Percentiles rank a stretch among this genome's conserved stretches.
Conservation (phyloP, 2,888 invertebrate species). For the Trachelus troglodyta region DNA sequence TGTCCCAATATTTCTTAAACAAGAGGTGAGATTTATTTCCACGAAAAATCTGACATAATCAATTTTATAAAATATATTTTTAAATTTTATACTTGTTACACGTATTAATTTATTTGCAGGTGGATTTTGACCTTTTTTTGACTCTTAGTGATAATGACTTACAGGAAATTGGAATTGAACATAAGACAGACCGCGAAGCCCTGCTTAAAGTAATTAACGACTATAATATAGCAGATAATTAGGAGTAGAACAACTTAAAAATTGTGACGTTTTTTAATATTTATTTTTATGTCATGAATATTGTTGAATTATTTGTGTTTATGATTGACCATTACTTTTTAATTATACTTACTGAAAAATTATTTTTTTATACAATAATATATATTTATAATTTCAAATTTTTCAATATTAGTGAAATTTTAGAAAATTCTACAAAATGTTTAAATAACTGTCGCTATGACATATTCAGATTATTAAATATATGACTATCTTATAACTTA, state of each 20-base stretch:
- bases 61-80: background rate
- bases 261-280: slow-evolving; percentile 12
- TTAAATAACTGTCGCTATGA: no score
- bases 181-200: slow-evolving; percentile 45
- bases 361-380: slow-evolving; percentile 13
- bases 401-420: no score
- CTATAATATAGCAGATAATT: slow-evolving; percentile 28
- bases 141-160: slow-evolving; percentile 54
- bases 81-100: background rate
- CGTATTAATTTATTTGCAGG: slow-evolving; percentile 35
- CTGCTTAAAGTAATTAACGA: slow-evolving; percentile 44
- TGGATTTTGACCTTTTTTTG: slow-evolving; percentile 58
- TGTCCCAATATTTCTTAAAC: slow-evolving; percentile 51
- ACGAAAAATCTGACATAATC: slow-evolving; percentile 4
- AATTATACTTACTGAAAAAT: background rate
- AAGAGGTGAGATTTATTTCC: slow-evolving; percentile 49
- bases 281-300: background rate
- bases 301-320: no score
- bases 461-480: no score
- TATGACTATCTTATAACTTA: no score
- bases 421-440: no score
- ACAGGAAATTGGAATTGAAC: slow-evolving; percentile 54
- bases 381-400: slow-evolving; percentile 12
- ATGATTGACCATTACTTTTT: no score
- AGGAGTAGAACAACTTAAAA: background rate